Evolutionary conservation across 2,797 vertebrate genomes (phyloP).

Genomic region (Micromesistius poutassou): DNA sequence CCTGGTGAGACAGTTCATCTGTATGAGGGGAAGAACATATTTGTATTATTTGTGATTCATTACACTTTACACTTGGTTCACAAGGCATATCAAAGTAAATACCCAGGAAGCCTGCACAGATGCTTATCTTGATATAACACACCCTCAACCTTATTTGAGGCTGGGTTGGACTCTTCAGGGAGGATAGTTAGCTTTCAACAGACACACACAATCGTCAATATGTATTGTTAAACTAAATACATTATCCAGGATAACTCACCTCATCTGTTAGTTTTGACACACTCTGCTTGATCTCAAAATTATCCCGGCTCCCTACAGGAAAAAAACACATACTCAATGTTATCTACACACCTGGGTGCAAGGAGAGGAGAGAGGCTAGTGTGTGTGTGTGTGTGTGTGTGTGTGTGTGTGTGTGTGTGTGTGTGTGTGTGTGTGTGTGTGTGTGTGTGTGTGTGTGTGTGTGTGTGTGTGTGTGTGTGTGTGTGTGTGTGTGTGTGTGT

Average conservation of each 20-base stretch:
- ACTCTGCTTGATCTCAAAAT: slow-evolving; percentile 66
- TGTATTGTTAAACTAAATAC: background rate
- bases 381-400: slow-evolving; percentile 10
- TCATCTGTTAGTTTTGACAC: slow-evolving; percentile 63
- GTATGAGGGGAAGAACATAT: slow-evolving; percentile 5
- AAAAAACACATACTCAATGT: background rate
- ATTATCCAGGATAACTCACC: slow-evolving; percentile 42
- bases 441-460: background rate
- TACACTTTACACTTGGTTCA: too few species aligned
- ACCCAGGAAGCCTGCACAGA: too few species aligned
- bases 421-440: slow-evolving; percentile 7
- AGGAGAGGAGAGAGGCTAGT: background rate
- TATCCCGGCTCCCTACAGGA: slow-evolving; percentile 49
- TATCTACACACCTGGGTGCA: slow-evolving; percentile 14
- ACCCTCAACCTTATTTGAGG: too few species aligned
- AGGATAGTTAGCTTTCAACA: too few species aligned
- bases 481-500: background rate
- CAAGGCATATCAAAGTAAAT: too few species aligned
- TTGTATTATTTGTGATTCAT: background rate
- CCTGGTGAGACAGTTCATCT: slow-evolving; percentile 78
- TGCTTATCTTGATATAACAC: too few species aligned
- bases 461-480: slow-evolving; percentile 13
- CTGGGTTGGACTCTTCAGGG: too few species aligned
- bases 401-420: slow-evolving; percentile 5
- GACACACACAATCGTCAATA: background rate